A percentile compares a stretch with the other conserved stretches of the same genome.
These are phyloP conservation scores for Notolabrus celidotus DNA, from an alignment of 2,797 vertebrate species.

Conservation along the genomic window DNA sequence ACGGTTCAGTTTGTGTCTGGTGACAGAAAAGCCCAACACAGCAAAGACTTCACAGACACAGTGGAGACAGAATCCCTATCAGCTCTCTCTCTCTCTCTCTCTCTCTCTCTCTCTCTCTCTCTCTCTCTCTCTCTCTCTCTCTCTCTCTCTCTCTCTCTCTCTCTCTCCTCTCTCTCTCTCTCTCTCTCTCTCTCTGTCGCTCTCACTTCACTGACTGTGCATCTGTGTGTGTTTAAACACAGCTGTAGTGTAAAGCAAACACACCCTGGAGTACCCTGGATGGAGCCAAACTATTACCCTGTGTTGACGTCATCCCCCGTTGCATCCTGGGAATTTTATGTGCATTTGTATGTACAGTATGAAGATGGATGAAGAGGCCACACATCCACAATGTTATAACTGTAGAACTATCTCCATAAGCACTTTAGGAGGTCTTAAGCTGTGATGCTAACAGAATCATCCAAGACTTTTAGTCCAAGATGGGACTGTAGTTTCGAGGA, in stretches of 20 bases:
- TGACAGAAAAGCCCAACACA: slow-evolving; percentile 54
- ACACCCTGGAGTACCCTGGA: slow-evolving; percentile 17
- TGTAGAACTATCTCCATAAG: background rate
- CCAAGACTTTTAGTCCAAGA: background rate
- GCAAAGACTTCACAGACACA: slow-evolving; percentile 64
- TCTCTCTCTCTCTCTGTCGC: background rate
- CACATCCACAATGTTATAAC: background rate
- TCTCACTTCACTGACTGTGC: slow-evolving; percentile 9
- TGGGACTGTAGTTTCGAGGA: background rate
- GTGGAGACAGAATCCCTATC: slow-evolving; percentile 66
- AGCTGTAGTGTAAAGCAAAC: slow-evolving; percentile 65
- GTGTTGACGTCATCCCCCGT: slow-evolving; percentile 23
- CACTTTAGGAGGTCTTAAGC: background rate
- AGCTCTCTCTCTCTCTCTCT: slow-evolving; percentile 33
- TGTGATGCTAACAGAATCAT: background rate
- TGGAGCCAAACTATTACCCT: slow-evolving; percentile 37
- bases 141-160: background rate
- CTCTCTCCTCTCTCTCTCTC: slow-evolving; percentile 28
- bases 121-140: slow-evolving; percentile 15
- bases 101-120: background rate
- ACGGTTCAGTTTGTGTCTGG: slow-evolving; percentile 48
- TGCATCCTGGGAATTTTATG: slow-evolving; percentile 38
- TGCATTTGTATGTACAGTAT: background rate
- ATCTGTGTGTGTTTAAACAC: slow-evolving; percentile 60
- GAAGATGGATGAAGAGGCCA: background rate